These are phyloP conservation scores for Ooceraea biroi DNA, from an alignment of 1,140 invertebrate genomes.

Conservation along the genomic window DNA sequence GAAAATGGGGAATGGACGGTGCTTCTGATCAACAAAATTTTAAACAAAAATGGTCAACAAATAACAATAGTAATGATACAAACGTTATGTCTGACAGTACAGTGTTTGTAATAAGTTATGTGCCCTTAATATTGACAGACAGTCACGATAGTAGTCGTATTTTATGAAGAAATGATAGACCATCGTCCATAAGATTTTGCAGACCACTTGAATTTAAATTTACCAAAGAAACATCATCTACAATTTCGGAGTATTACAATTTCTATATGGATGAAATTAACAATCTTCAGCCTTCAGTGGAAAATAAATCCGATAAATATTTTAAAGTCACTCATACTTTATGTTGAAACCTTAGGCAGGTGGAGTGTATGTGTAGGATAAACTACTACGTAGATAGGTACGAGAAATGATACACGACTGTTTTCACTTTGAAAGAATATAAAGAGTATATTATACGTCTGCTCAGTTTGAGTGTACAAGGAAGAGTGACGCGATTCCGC, in stretches of 20 bases:
- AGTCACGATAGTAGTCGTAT: slow-evolving; percentile 38
- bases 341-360: too few relatives aligned
- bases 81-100: slow-evolving; percentile 38
- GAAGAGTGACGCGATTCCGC: too few relatives aligned
- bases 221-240: slow-evolving; percentile 42
- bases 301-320: slow-evolving; percentile 21
- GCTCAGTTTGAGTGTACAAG: too few relatives aligned
- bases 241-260: slow-evolving; percentile 36
- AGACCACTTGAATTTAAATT: slow-evolving; percentile 57
- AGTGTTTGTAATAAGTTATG: slow-evolving; percentile 20
- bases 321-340: slow-evolving; percentile 35
- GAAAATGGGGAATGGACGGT: slow-evolving; percentile 33
- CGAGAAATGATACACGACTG: too few relatives aligned
- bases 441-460: too few relatives aligned
- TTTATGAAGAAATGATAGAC: slow-evolving; percentile 50
- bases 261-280: slow-evolving; percentile 42
- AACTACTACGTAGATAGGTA: too few relatives aligned
- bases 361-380: too few relatives aligned
- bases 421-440: too few relatives aligned
- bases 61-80: neutral
- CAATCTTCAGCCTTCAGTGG: slow-evolving; percentile 22
- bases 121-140: slow-evolving; percentile 30
- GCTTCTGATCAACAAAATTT: slow-evolving; percentile 39
- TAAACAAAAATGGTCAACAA: slow-evolving; percentile 34
- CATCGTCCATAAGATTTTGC: slow-evolving; percentile 4